Conservation (phyloP, 2,797 vertebrate species). For the Vipera latastei region DNA sequence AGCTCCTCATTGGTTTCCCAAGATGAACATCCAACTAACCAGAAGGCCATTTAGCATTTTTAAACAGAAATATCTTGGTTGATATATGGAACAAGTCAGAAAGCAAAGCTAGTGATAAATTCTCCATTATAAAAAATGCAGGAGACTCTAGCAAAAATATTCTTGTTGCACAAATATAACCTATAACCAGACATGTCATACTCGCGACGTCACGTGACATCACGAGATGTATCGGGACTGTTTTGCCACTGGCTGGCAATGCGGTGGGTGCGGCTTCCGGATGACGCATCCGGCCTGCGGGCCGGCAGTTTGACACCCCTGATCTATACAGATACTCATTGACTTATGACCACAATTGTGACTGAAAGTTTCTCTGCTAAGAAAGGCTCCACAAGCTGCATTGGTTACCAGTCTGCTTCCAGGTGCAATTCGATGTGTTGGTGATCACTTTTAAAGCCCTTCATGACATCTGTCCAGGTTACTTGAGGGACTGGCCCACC, state of each 20-base stretch:
- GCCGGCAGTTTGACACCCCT: too few relatives aligned
- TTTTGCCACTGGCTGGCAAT: too few relatives aligned
- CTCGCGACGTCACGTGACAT: too few relatives aligned
- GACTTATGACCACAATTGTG: not conserved
- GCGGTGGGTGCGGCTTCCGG: too few relatives aligned
- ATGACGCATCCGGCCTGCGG: too few relatives aligned
- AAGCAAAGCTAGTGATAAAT: not conserved
- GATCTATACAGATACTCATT: not conserved
- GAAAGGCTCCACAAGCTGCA: not conserved
- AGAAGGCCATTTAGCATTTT: conserved; percentile 34
- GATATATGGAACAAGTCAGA: not conserved
- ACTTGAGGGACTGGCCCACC: not conserved
- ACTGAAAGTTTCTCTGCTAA: not conserved
- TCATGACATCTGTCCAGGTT: not conserved
- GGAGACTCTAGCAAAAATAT: not conserved
- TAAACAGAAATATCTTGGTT: conserved; percentile 25
- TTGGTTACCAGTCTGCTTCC: not conserved
- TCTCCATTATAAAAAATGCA: not conserved
- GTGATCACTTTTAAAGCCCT: not conserved
- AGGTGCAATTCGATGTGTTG: not conserved
- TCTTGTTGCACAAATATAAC: not conserved
- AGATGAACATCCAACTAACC: conserved; percentile 44
- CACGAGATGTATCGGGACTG: too few relatives aligned
- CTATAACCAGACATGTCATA: too few relatives aligned
- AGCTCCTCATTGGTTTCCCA: conserved; percentile 51